phyloP scores from a whole-genome alignment of 2,888 invertebrate species.

The Cinara cedri region DNA sequence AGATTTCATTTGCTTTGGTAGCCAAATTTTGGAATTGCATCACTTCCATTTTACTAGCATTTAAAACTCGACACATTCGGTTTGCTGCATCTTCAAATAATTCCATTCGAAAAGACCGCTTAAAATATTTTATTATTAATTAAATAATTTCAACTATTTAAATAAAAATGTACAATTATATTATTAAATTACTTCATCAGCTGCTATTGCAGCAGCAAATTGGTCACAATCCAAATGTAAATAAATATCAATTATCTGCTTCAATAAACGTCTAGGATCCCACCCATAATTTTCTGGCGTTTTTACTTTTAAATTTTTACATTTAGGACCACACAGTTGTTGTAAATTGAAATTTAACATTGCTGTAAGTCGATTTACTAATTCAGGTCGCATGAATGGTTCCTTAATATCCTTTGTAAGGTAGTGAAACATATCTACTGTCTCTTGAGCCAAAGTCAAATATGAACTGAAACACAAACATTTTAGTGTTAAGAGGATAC shows the following conservation, averaged over 20 bases:
- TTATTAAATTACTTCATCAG: constrained; percentile 82
- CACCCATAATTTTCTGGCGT: constrained; percentile 95
- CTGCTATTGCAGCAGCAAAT: constrained; percentile 90
- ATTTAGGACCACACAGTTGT: constrained; percentile 95
- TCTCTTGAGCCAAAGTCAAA: constrained; percentile 89
- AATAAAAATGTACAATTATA: constrained; percentile 24
- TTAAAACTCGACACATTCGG: constrained; percentile 78
- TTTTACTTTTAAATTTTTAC: constrained; percentile 75
- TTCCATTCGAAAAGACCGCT: constrained; percentile 83
- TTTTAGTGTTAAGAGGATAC: constrained; percentile 24
- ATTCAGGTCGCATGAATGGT: constrained; percentile 90
- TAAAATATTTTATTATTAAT: constrained; percentile 2
- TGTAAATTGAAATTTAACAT: constrained; percentile 98
- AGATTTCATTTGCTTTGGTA: constrained; percentile 78
- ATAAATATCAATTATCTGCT: constrained; percentile 95
- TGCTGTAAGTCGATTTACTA: constrained; percentile 92
- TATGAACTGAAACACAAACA: constrained; percentile 72
- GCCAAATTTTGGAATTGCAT: constrained; percentile 82
- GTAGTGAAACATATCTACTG: constrained; percentile 98
- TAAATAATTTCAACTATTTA: constrained; percentile 8
- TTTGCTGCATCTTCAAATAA: constrained; percentile 89
- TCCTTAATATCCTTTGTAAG: constrained; percentile 92
- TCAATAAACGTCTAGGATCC: constrained; percentile 90
- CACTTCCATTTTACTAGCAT: constrained; percentile 79
- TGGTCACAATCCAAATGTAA: constrained; percentile 90